Percentiles rank a stretch among this genome's conserved stretches.
Conservation (phyloP, 2,888 invertebrate species). For the Epinotia ramella region DNA sequence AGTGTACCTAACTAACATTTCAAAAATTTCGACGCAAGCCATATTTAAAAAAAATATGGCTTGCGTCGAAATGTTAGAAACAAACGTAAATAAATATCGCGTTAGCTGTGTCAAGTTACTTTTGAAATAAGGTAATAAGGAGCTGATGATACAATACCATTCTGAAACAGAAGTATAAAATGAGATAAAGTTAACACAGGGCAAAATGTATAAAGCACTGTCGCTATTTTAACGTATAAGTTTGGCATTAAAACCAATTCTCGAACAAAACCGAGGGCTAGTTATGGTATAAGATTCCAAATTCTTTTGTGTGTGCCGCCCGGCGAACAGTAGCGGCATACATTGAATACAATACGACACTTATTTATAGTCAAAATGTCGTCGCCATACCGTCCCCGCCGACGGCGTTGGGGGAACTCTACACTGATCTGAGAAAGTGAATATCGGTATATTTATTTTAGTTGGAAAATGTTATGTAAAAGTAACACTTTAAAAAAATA, state of each 20-base stretch:
- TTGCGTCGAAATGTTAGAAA: no score
- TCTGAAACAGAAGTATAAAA: background rate
- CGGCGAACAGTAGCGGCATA: constrained; percentile 45
- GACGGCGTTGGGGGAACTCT: constrained; percentile 21
- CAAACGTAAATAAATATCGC: no score
- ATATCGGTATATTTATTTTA: background rate
- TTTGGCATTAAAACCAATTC: constrained; percentile 43
- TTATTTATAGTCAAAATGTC: constrained; percentile 46
- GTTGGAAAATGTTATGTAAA: background rate
- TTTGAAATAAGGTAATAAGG: background rate
- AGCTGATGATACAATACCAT: background rate
- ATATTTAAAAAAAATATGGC: no score
- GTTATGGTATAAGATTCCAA: constrained; percentile 46
- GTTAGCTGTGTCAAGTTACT: no score
- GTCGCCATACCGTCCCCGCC: constrained; percentile 45
- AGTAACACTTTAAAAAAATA: no score
- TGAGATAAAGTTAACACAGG: constrained; percentile 2
- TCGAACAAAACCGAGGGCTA: constrained; percentile 43
- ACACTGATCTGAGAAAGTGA: constrained; percentile 3
- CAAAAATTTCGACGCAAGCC: no score
- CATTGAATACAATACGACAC: constrained; percentile 46
- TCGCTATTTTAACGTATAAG: constrained; percentile 35
- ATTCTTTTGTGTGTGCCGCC: constrained; percentile 46
- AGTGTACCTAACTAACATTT: no score
- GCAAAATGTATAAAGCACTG: constrained; percentile 16